These are phyloP conservation scores for Agonopterix heracliana DNA, from an alignment of 2,888 invertebrate genomes.

Conservation along the genomic window DNA sequence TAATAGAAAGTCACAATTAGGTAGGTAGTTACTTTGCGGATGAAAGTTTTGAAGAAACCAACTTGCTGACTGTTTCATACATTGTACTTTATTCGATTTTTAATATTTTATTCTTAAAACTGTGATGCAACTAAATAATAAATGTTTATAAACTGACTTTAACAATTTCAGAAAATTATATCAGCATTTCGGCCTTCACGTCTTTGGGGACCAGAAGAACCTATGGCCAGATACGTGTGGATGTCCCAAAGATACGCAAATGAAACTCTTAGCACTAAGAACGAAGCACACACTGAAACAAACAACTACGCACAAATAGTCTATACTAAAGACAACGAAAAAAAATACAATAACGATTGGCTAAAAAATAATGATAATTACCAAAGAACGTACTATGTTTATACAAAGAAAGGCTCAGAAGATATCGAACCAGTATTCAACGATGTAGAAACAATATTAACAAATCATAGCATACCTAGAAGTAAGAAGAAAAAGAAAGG, in stretches of 20 bases:
- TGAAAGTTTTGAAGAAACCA: too few species aligned
- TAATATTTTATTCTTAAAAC: too few species aligned
- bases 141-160: too few species aligned
- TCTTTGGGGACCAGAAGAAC: slow-evolving; percentile 69
- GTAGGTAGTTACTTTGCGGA: too few species aligned
- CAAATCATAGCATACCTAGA: slow-evolving; percentile 40
- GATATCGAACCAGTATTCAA: slow-evolving; percentile 25
- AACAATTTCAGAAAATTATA: slow-evolving; percentile 49
- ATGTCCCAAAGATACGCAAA: slow-evolving; percentile 60
- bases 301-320: slow-evolving; percentile 46
- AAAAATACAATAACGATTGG: slow-evolving; percentile 43
- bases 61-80: too few species aligned
- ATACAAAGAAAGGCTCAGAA: slow-evolving; percentile 34
- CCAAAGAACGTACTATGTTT: slow-evolving; percentile 38
- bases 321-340: slow-evolving; percentile 41
- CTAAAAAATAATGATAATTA: slow-evolving; percentile 35
- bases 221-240: slow-evolving; percentile 64
- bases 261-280: slow-evolving; percentile 45
- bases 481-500: slow-evolving; percentile 38
- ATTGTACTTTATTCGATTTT: too few species aligned
- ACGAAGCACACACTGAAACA: slow-evolving; percentile 19
- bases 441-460: slow-evolving; percentile 34
- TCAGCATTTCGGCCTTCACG: slow-evolving; percentile 63
- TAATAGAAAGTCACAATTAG: too few species aligned
- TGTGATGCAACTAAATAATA: too few species aligned